A percentile compares a stretch with the other conserved stretches of the same genome.
phyloP scores from a whole-genome alignment of 1,140 invertebrate genomes.

The Palaemon carinicauda region DNA sequence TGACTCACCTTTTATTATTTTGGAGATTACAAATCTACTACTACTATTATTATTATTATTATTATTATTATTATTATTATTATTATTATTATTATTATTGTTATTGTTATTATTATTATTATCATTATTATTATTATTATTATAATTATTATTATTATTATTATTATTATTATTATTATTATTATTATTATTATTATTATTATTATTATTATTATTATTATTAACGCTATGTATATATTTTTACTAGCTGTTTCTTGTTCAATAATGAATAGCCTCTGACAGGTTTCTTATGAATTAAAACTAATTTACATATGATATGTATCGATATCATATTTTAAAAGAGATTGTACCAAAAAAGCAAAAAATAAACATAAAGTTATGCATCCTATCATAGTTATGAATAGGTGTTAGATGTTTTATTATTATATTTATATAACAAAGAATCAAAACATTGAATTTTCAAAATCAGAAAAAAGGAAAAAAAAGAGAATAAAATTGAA shows the following conservation, averaged over 20 bases:
- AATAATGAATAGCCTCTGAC: background rate
- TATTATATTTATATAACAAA: too few relatives aligned
- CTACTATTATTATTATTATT: background rate
- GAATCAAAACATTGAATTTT: too few relatives aligned
- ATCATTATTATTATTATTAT: background rate
- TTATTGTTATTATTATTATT: background rate
- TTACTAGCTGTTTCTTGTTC: background rate
- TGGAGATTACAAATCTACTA: background rate
- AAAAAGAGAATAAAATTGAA: too few relatives aligned
- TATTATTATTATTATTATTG: background rate
- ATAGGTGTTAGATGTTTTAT: too few relatives aligned
- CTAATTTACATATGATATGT: too few relatives aligned
- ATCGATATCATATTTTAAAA: too few relatives aligned
- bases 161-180: background rate
- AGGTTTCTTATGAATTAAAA: background rate
- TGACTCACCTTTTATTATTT: too few relatives aligned
- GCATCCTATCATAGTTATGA: too few relatives aligned
- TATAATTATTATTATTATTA: background rate
- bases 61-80: background rate
- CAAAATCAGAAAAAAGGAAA: too few relatives aligned
- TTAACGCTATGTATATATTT: background rate
- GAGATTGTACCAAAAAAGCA: too few relatives aligned
- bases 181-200: background rate
- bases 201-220: background rate
- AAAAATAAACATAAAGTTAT: too few relatives aligned